Conservation (phyloP, 2,888 invertebrate species). For the Thereva unica region DNA sequence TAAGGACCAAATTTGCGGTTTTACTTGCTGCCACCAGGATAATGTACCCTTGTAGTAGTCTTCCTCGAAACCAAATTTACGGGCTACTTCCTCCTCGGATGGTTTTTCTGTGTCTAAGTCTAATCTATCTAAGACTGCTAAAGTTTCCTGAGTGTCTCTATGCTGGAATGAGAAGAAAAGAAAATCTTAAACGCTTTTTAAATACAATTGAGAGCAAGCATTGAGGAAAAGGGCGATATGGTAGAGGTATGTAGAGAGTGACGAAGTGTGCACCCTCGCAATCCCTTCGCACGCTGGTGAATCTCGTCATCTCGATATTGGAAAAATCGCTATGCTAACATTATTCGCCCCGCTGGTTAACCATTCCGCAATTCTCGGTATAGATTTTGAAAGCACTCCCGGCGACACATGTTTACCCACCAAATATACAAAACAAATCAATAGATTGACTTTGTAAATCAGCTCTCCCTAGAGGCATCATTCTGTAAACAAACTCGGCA, state of each 20-base stretch:
- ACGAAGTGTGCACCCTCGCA: background rate
- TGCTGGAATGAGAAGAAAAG: conserved; percentile 64
- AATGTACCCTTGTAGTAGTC: conserved; percentile 89
- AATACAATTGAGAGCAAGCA: background rate
- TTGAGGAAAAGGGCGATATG: background rate
- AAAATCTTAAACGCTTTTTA: background rate
- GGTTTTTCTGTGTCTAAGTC: conserved; percentile 98
- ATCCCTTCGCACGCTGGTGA: too few species aligned
- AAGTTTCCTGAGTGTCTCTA: conserved; percentile 97
- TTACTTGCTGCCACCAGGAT: conserved; percentile 95
- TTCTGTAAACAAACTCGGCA: background rate
- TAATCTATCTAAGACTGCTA: conserved; percentile 94
- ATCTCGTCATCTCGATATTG: too few species aligned
- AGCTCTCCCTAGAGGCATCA: conserved; percentile 11
- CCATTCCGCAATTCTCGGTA: too few species aligned
- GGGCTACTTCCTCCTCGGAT: conserved; percentile 95
- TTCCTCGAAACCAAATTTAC: conserved; percentile 96
- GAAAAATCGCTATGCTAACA: too few species aligned
- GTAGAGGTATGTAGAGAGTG: background rate
- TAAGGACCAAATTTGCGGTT: conserved; percentile 97
- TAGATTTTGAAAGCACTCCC: background rate
- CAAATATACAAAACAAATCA: conserved; percentile 27
- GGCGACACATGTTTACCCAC: conserved; percentile 24
- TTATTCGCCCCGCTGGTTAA: too few species aligned
- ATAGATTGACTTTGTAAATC: conserved; percentile 22